Evolutionary conservation across 1,140 invertebrate species (phyloP), one percentile per base, ranked within the genome.

Genomic region (Drosophila auraria): DNA sequence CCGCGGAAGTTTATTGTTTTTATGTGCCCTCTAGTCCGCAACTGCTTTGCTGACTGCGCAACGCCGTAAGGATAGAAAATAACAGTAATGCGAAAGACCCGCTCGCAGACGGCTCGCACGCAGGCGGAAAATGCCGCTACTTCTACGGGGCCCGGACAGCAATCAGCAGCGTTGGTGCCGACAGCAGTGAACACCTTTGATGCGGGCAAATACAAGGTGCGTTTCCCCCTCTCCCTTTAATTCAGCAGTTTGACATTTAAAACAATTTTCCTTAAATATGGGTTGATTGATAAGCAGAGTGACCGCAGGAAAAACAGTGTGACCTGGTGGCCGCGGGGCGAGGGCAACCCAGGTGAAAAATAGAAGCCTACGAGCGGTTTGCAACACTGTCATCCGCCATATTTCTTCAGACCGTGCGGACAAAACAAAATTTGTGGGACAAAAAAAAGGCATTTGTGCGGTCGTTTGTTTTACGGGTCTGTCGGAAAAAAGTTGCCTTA

Each of bases 81-180:
- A 81, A 80, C 78, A 89, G 84, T 87, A 57, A 92, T 92, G 91
- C 91, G 91, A 80, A 92, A 91, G 65, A 92, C 91, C 61, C 91
- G 91, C 64, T 92, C 91, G 40, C 91, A 92, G 78, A 92, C 68
- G 64, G 68, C 91, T 59, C 89, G 91, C 65, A 92, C 75, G 74
- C 91, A 92, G 76, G 91, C 91, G 66, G 91, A 92, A 80, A 92
- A 92, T 82, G 91, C 91, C 78, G 81, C 84, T 73, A 74, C 84
- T 49, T 74, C 71, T 49, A 82, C 78, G 62, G 53, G 78, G 59
- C 47, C 65, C 17, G 73, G 63, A 25, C 77, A 82, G 62, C 78
- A 82, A 56, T 59, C 82, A 66, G 40, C 84, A 45, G 62, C 76
- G 15, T 50, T 81, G 50, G 72, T 61, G 47, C 75, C 80, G 69